phyloP scores from a whole-genome alignment of 2,797 vertebrate genomes.

The Gadopsis bispinosus region DNA sequence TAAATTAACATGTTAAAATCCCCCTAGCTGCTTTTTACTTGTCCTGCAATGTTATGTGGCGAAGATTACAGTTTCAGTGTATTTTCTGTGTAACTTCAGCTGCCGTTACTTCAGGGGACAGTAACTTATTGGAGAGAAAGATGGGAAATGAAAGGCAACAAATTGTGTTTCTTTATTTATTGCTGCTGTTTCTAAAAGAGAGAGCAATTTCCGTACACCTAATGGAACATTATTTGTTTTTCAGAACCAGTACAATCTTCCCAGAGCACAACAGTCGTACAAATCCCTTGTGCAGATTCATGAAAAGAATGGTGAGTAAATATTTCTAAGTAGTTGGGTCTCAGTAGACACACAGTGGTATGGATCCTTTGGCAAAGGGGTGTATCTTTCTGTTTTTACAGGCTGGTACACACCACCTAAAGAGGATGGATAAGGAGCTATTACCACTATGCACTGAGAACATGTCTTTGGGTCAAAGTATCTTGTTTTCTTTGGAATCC shows the following conservation, averaged over 20 bases:
- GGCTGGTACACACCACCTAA: slow-evolving; percentile 98
- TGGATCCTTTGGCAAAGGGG: slow-evolving; percentile 5
- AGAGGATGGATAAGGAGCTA: slow-evolving; percentile 91
- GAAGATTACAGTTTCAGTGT: not conserved
- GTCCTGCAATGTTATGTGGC: not conserved
- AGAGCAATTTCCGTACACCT: not conserved
- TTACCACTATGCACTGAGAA: slow-evolving; percentile 77
- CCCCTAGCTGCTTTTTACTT: not conserved
- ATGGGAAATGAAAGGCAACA: not conserved
- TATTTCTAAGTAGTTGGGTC: not conserved
- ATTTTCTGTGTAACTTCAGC: not conserved
- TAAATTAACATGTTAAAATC: not conserved
- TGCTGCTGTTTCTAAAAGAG: not conserved
- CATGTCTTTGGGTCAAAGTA: slow-evolving; percentile 79
- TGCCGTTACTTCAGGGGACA: not conserved
- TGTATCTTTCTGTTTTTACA: slow-evolving; percentile 64
- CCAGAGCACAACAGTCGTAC: slow-evolving; percentile 98
- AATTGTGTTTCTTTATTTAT: not conserved
- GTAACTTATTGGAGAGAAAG: no score
- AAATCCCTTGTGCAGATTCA: slow-evolving; percentile 99
- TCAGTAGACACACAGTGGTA: not conserved
- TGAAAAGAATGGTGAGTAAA: slow-evolving; percentile 94
- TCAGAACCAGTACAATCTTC: slow-evolving; percentile 98
- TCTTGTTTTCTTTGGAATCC: slow-evolving; percentile 77
- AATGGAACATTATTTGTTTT: slow-evolving; percentile 54